Evolutionary conservation across 2,113 vertebrate genomes (phyloP).

Genomic region (Callocephalon fimbriatum): DNA sequence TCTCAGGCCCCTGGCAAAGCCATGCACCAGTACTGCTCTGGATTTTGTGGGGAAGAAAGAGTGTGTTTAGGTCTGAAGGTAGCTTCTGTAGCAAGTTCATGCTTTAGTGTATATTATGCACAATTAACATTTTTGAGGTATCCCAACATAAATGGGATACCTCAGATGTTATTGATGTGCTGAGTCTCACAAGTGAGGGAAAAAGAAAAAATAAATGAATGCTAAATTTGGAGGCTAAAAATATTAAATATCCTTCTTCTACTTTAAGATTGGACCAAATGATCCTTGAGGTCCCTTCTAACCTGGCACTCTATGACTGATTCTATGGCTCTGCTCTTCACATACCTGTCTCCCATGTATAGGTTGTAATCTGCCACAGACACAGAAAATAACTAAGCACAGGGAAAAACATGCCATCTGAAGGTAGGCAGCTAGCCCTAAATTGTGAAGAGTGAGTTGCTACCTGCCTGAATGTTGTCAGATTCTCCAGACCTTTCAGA

Average conservation of each 20-base stretch:
- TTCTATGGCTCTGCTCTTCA: not conserved
- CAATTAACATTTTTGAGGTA: not conserved
- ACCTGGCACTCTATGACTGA: too few relatives aligned
- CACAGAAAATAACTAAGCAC: not conserved
- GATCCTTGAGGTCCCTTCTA: too few relatives aligned
- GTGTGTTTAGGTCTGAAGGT: not conserved
- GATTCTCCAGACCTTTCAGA: not conserved
- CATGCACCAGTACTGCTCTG: rapidly evolving
- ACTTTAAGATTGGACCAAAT: too few relatives aligned
- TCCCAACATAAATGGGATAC: not conserved
- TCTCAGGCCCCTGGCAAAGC: not conserved
- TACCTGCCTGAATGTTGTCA: not conserved
- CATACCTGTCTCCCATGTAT: not conserved
- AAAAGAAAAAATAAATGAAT: not conserved
- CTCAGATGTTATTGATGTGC: not conserved
- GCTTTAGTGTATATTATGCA: not conserved
- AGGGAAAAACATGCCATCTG: not conserved
- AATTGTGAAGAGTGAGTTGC: not conserved
- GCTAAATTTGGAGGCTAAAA: not conserved
- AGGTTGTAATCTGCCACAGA: not conserved
- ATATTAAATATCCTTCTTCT: not conserved
- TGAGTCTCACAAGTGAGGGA: not conserved
- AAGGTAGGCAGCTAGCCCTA: not conserved
- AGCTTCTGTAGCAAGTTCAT: rapidly evolving
- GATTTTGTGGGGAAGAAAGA: not conserved